Base-by-base conservation (phyloP, 2,888 invertebrate genomes). In the Lissonota sp. region DNA sequence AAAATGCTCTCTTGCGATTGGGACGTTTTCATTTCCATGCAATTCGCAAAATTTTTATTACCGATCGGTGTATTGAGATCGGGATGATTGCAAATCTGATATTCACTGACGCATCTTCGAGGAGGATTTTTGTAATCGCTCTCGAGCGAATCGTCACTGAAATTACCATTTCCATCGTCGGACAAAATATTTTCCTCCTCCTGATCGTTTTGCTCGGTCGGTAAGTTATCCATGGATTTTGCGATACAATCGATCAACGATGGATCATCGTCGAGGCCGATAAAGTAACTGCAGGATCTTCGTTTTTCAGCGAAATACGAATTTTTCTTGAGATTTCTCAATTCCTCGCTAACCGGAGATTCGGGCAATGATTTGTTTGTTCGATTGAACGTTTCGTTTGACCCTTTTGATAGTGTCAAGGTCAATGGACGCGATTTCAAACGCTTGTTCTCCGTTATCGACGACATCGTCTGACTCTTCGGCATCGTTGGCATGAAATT, bases 291-390 rank as follows among this genome's bases (percentile, higher is more conserved):
- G 73, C 95, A 93, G 0, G 95, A 95, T 86, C 95, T 94, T 37
- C 95, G 92, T 83, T 94, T 94, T 84, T 91, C 90, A 0, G 90
- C 90, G 73, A 91, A 90, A 77, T 90, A 87, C 91, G 94, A 90
- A 42, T 88, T 87, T 78, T 91, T 88, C 79, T 88, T 86, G 84
- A 92, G 14, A 82, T 83, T 72, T 89, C 95, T 95, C 49, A 95
- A 94, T 88, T 97, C 97, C 88, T 97, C 97, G 70, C 95, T 96
- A 0, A 97, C 97, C 0, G 97, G 97, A 0, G 97, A 97, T 0
- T 97, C 96, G 0, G 97, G 97, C 84, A 97, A 95, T 4, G 97
- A 97, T 87, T 97, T 96, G 86, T 91, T 91, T 10, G 88, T 80
- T 83, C 90, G 87, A 88, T 91, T 91, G 86, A 91, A 91, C 90